A percentile compares a stretch with the other conserved stretches of the same genome.
Evolutionary conservation across 2,797 vertebrate species (phyloP).

Genomic region (Artibeus jamaicensis): DNA sequence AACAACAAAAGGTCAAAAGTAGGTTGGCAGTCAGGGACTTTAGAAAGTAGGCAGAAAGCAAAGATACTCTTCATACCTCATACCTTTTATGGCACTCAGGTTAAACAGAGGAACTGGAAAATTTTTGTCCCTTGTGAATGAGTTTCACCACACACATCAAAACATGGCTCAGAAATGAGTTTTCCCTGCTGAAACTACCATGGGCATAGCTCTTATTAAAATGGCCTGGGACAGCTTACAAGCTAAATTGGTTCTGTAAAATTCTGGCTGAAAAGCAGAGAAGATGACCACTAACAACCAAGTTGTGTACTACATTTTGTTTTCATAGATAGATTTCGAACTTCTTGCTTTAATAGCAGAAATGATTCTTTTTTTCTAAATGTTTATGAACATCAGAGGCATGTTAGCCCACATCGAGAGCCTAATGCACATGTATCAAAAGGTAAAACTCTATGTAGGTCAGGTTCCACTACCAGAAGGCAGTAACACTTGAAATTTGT

Average conservation of each 20-base stretch:
- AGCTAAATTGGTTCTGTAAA: not conserved
- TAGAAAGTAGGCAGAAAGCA: not conserved
- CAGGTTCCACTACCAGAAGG: not conserved
- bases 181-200: not conserved
- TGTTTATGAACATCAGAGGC: not conserved
- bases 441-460: not conserved
- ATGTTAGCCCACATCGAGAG: not conserved
- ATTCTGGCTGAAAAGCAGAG: not conserved
- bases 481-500: not conserved
- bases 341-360: not conserved
- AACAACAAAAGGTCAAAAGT: not conserved
- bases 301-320: not conserved
- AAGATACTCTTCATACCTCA: rapidly evolving
- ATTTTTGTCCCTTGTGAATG: not conserved
- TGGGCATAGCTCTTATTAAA: not conserved
- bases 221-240: not conserved
- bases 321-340: not conserved
- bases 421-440: not conserved
- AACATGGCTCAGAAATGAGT: not conserved
- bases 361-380: not conserved
- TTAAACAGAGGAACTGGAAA: not conserved
- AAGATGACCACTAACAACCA: not conserved
- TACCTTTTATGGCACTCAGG: not conserved
- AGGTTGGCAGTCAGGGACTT: not conserved
- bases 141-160: not conserved